Base-by-base conservation (phyloP, 2,797 vertebrate species). In the Rousettus madagascariensis region DNA sequence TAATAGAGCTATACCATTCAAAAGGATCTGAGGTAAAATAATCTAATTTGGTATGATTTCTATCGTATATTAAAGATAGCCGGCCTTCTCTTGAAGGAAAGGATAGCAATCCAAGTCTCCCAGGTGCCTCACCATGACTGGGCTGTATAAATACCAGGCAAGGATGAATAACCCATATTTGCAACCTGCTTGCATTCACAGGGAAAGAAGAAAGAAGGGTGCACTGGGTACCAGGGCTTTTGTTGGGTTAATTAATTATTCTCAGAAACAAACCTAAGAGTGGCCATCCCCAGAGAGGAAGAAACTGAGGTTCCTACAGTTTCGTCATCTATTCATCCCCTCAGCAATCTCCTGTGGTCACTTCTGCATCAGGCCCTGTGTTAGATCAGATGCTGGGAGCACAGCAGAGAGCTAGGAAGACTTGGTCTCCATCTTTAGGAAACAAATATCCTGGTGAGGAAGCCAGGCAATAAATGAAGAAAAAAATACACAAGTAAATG, bases 11-110 rank as follows among this genome's bases (percentile, higher is more conserved):
- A 82, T 61, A 85, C 90, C 90, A 72, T 85, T 93, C 95, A 88
- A 86, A 96, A 87, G 82, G 72, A 93, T 93, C 94, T 68, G 86
- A 55, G 69, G 90, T 96, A 92, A 94, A 79, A 92, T 95, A 95
- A 97, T 94, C 85, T 78, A 90, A 97, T 96, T 96, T 90, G 78
- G 92, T 91, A 96, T 95, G 96, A 96, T 92, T 94, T 84, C 86
- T 89, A 43, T 53, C 75, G 92, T 95, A 43, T 51, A 92, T 79
- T 71, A 95, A 95, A 77, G 68, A 83, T 57, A 93, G 79, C 28
- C 53, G 74, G 49, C 89, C 88, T 95, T 86, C 79, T 90, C 75
- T 28, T 36, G 30, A 65, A 94, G 20, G 36, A 79, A 41, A 49
- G 33, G 7, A 55, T 6, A 46, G 41, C 17, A 24, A 28, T 28